A percentile compares a stretch with the other conserved stretches of the same genome.
Evolutionary conservation across 2,113 vertebrate genomes (phyloP).

Genomic region (Carassius gibelio): DNA sequence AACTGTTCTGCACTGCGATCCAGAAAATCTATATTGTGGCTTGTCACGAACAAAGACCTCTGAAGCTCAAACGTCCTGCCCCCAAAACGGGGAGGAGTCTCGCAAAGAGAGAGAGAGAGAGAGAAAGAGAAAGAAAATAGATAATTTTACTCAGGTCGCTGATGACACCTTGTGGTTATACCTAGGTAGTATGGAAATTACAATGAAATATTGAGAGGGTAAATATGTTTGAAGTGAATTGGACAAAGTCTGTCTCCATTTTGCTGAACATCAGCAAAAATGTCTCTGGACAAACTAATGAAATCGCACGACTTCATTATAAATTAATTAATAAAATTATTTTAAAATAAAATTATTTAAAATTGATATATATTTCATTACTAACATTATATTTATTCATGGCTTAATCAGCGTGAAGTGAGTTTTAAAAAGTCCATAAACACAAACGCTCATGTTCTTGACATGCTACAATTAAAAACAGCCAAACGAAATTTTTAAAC

Average conservation of each 20-base stretch:
- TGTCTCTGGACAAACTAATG: no score
- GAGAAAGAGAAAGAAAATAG: not conserved
- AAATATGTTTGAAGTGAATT: no score
- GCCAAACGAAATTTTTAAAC: not conserved
- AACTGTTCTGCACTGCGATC: not conserved
- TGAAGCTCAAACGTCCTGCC: conserved; percentile 5
- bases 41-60: conserved; percentile 29
- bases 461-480: not conserved
- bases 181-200: no score
- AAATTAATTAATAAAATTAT: no score
- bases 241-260: no score
- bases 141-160: not conserved
- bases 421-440: not conserved
- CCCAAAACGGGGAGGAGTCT: conserved; percentile 35
- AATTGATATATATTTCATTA: not conserved
- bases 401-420: not conserved
- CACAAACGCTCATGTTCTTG: not conserved
- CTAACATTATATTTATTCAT: not conserved
- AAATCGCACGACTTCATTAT: no score
- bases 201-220: no score
- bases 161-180: conserved; percentile 38
- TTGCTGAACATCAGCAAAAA: no score
- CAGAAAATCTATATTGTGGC: conserved; percentile 12
- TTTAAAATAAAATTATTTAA: no score
- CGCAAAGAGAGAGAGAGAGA: not conserved